These are phyloP conservation scores for Aricia artaxerxes DNA, from an alignment of 2,888 invertebrate species.

Conservation along the genomic window DNA sequence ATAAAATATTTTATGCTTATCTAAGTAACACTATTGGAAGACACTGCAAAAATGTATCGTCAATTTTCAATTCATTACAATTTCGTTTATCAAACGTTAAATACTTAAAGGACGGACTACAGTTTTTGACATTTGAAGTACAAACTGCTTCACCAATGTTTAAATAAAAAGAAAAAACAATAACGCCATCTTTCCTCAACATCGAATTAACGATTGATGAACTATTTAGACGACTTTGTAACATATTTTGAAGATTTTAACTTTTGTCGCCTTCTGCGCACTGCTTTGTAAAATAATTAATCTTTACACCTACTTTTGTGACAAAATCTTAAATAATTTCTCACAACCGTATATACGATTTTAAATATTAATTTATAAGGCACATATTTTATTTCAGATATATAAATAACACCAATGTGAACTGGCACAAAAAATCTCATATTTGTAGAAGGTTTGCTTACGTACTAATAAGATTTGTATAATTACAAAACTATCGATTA, in stretches of 20 bases:
- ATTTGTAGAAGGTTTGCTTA: constrained; percentile 30
- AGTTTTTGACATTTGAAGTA: neutral
- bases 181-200: neutral
- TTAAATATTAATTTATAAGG: constrained; percentile 43
- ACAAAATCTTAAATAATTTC: constrained; percentile 25
- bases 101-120: constrained; percentile 21
- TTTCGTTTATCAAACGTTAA: neutral
- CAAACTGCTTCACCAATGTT: neutral
- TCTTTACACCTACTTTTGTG: constrained; percentile 29
- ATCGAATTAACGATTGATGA: neutral
- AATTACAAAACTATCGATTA: constrained; percentile 22
- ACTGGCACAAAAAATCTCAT: constrained; percentile 37
- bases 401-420: constrained; percentile 30
- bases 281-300: neutral
- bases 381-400: constrained; percentile 41
- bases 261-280: neutral
- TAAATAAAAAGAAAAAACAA: neutral
- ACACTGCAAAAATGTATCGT: neutral
- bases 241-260: neutral
- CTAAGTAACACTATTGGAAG: constrained; percentile 20
- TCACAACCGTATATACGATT: constrained; percentile 31
- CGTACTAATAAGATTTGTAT: constrained; percentile 24
- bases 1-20: neutral
- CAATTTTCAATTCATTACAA: neutral
- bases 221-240: neutral